Conservation (phyloP, 2,797 vertebrate genomes). For the Malacoctenus gilli region DNA sequence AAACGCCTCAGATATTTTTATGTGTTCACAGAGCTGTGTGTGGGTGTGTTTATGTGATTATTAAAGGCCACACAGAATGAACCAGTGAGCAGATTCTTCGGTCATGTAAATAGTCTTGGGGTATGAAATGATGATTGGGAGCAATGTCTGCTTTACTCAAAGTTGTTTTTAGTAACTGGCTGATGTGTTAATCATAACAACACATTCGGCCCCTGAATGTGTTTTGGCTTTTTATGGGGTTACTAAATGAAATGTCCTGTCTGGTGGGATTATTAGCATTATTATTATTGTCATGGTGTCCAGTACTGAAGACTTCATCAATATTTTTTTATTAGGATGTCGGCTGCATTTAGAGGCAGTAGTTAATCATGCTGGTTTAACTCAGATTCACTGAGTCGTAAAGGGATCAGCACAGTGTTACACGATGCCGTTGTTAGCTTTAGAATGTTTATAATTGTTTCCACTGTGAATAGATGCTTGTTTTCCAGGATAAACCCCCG, state of each 20-base stretch:
- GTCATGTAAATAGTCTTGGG: slow-evolving; percentile 55
- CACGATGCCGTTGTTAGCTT: slow-evolving; percentile 16
- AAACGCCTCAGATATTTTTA: slow-evolving; percentile 24
- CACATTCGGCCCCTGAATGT: slow-evolving; percentile 19
- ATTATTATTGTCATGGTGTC: too few relatives aligned
- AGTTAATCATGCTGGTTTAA: slow-evolving; percentile 17
- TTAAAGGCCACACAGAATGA: slow-evolving; percentile 48
- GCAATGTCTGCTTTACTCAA: slow-evolving; percentile 14
- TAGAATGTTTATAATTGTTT: slow-evolving; percentile 4
- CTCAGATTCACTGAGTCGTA: slow-evolving; percentile 20
- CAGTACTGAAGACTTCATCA: too few relatives aligned
- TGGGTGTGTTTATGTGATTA: slow-evolving; percentile 43
- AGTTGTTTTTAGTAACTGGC: slow-evolving; percentile 52
- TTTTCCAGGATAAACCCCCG: too few relatives aligned
- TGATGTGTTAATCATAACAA: slow-evolving; percentile 22
- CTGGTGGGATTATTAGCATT: slow-evolving; percentile 15
- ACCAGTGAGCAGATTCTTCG: slow-evolving; percentile 42
- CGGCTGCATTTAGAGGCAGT: slow-evolving; percentile 12
- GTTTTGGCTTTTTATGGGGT: slow-evolving; percentile 16
- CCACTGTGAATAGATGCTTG: slow-evolving; percentile 17
- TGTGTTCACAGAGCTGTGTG: slow-evolving; percentile 10
- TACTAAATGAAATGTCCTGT: too few relatives aligned
- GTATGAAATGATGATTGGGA: slow-evolving; percentile 31
- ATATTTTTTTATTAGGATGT: too few relatives aligned
- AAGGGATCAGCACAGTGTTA: slow-evolving; percentile 1